Evolutionary conservation across 2,113 vertebrate genomes (phyloP), one percentile per base, ranked within the genome.

Genomic region (Propithecus coquereli): DNA sequence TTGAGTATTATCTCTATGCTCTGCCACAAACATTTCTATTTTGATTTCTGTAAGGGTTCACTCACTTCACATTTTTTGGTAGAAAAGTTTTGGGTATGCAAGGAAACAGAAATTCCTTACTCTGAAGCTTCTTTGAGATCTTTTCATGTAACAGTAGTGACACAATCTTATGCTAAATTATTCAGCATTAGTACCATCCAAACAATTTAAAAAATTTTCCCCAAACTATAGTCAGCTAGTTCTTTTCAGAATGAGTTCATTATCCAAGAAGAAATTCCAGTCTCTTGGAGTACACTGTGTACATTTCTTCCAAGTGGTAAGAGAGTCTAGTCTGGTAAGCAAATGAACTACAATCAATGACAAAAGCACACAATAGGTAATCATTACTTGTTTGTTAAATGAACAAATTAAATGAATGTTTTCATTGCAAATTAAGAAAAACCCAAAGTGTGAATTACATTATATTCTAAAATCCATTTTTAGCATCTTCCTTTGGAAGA

Each of bases 201-300:
- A 90, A 52, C 13, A 47, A 18, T 34, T 16, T 30, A 13, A 79
- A 74, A 88, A 82, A n/a, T 45, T 43, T 40, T 5, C 25, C 32
- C 37, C 10, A 91, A 91, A 92, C 10, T 79, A 10, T 5, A 87
- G 7, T 40, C 22, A 27, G 1, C 32, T 94, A 88, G 43, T 86
- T 95, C 87, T 66, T 66, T 80, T 80, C 94, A 73, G 27, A 96
- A 94, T 54, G 16, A 87, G 23, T 90, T 93, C 13, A 76, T 37
- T 77, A 90, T 68, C 3, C 12, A 52, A 6, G 1, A 94, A 65
- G 22, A 86, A 82, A 96, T 52, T 57, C 16, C 25, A 40, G 0
- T 25, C 1, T 81, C 59, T 85, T 37, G 32, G 5, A 77, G 83
- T 89, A 73, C 93, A 83, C 18, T 90, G 5, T 73, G 4, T 68